Evolutionary conservation across 2,113 vertebrate species (phyloP).

Genomic region (Percopsis transmontana): DNA sequence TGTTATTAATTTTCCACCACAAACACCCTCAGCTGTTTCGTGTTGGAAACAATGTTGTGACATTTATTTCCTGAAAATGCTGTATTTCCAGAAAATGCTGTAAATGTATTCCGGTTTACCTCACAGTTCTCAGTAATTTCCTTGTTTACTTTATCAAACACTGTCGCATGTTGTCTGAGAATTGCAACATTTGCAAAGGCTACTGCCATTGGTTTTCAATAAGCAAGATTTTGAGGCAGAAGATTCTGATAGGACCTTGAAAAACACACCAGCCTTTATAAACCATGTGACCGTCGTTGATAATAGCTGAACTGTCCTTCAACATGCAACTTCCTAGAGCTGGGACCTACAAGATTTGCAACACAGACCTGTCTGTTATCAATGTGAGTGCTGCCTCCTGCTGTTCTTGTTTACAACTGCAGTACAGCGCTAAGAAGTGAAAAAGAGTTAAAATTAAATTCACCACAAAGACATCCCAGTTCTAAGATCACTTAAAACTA

Average conservation of each 20-base stretch:
- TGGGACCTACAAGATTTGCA: not conserved
- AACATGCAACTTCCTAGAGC: not conserved
- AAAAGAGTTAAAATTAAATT: too few relatives aligned
- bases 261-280: too few relatives aligned
- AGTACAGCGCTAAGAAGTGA: not conserved
- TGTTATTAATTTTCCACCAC: too few relatives aligned
- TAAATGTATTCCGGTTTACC: not conserved
- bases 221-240: too few relatives aligned
- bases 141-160: not conserved
- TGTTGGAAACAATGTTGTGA: not conserved
- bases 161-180: not conserved
- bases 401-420: constrained; percentile 37
- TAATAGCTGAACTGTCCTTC: too few relatives aligned
- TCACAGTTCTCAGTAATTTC: not conserved
- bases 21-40: constrained; percentile 5
- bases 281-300: too few relatives aligned
- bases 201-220: too few relatives aligned
- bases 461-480: too few relatives aligned
- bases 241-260: too few relatives aligned
- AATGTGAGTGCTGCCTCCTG: constrained; percentile 50
- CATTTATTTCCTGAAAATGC: not conserved
- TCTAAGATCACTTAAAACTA: too few relatives aligned
- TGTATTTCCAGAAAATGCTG: not conserved
- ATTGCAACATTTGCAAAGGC: not conserved
- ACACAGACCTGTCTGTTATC: not conserved